Percentiles rank a stretch among this genome's conserved stretches.
These are phyloP conservation scores for Dicaeum eximium DNA, from an alignment of 2,113 vertebrate genomes.

Conservation along the genomic window DNA sequence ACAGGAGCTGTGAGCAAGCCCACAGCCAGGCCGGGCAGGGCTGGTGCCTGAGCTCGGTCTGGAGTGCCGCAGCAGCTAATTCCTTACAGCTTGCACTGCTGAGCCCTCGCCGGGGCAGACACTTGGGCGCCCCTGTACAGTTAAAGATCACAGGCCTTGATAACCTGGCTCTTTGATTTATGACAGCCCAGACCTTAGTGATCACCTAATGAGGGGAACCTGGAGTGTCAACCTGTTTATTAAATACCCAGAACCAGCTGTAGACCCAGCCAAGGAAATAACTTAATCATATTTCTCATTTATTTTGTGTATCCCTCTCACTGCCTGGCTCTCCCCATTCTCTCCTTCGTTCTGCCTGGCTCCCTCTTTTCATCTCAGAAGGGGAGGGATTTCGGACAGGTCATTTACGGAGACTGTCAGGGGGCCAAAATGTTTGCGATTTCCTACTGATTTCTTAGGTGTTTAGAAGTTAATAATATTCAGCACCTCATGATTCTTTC, in stretches of 20 bases:
- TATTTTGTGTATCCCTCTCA: constrained; percentile 51
- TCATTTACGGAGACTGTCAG: constrained; percentile 66
- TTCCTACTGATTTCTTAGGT: constrained; percentile 78
- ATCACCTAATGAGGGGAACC: constrained; percentile 95
- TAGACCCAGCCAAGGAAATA: constrained; percentile 69
- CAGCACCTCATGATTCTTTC: constrained; percentile 80
- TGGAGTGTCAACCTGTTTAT: constrained; percentile 98
- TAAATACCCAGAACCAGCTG: constrained; percentile 96
- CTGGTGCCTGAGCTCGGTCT: background rate
- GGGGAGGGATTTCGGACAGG: constrained; percentile 65
- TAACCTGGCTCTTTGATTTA: constrained; percentile 97
- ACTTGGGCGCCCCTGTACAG: constrained; percentile 94
- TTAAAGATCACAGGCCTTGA: constrained; percentile 95
- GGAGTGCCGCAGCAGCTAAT: constrained; percentile 72
- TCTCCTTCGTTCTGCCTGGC: constrained; percentile 62
- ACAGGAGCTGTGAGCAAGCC: background rate
- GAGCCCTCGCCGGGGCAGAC: constrained; percentile 84
- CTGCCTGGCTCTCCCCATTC: background rate
- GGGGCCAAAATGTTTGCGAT: constrained; percentile 68
- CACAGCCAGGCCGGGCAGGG: background rate
- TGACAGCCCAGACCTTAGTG: constrained; percentile 79
- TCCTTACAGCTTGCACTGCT: constrained; percentile 87
- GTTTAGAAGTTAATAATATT: constrained; percentile 81
- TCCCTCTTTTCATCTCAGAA: constrained; percentile 73
- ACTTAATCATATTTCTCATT: constrained; percentile 81